Evolutionary conservation across 2,113 vertebrate species (phyloP).

Genomic region (Trinectes maculatus): DNA sequence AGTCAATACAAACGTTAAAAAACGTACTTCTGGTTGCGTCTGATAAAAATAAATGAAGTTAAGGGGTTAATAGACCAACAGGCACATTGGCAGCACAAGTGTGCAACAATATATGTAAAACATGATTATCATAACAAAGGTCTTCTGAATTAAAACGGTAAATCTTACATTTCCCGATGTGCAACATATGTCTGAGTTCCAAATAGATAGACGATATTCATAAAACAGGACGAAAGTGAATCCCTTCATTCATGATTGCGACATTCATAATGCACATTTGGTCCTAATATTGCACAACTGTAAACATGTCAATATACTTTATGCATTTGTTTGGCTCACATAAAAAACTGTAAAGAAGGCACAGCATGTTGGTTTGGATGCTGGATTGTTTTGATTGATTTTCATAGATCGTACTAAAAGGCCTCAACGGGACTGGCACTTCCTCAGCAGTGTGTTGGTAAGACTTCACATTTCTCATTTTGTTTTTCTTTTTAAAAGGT

Average conservation of each 20-base stretch:
- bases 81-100: constrained; percentile 21
- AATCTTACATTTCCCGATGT: constrained; percentile 28
- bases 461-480: constrained; percentile 72
- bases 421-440: constrained; percentile 36
- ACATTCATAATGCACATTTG: constrained; percentile 71
- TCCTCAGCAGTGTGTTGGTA: constrained; percentile 58
- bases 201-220: background rate
- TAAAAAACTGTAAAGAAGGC: constrained; percentile 48
- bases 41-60: constrained; percentile 1
- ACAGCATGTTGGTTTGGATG: constrained; percentile 50
- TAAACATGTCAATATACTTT: constrained; percentile 81
- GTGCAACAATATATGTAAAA: constrained; percentile 30
- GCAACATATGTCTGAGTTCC: constrained; percentile 1
- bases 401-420: constrained; percentile 46
- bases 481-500: constrained; percentile 17
- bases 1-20: constrained; percentile 13
- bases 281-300: constrained; percentile 87
- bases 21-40: background rate
- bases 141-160: constrained; percentile 5
- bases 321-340: constrained; percentile 66
- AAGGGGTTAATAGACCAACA: background rate
- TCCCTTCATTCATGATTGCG: constrained; percentile 35
- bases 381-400: constrained; percentile 15
- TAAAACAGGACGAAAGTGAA: constrained; percentile 30
- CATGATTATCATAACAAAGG: constrained; percentile 9